These are phyloP conservation scores for Dryadula phaetusa DNA, from an alignment of 2,888 invertebrate genomes.

Conservation along the genomic window DNA sequence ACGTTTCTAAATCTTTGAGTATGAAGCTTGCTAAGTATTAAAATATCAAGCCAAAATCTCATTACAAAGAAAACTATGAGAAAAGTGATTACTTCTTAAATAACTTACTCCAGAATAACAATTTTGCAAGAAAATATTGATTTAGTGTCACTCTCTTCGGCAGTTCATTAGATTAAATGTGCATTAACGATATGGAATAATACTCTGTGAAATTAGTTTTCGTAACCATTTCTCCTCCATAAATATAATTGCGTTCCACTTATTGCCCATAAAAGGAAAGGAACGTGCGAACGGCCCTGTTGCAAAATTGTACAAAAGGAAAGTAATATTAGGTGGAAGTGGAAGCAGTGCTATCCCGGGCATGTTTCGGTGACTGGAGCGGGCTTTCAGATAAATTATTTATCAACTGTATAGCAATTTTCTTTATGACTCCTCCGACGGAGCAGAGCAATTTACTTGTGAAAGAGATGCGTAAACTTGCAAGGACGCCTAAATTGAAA, in stretches of 20 bases:
- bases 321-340: constrained; percentile 82
- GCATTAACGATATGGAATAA: constrained; percentile 59
- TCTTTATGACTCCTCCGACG: constrained; percentile 85
- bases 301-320: constrained; percentile 85
- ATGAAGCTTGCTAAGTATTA: background rate
- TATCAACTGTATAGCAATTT: constrained; percentile 85
- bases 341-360: constrained; percentile 71
- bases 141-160: constrained; percentile 23
- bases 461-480: constrained; percentile 84
- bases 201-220: constrained; percentile 80
- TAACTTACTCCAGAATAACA: background rate
- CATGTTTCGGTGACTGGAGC: constrained; percentile 82
- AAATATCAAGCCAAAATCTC: background rate
- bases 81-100: background rate
- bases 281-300: constrained; percentile 83
- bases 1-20: constrained; percentile 34
- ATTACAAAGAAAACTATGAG: background rate
- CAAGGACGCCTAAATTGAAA: constrained; percentile 80
- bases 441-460: constrained; percentile 82
- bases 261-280: constrained; percentile 83
- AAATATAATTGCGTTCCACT: constrained; percentile 85
- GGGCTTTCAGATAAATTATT: constrained; percentile 84
- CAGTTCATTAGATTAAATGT: constrained; percentile 53
- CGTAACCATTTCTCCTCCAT: constrained; percentile 78
- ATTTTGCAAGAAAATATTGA: constrained; percentile 1